Conservation (phyloP, 2,888 invertebrate species). For the Alloplasta piceator region DNA sequence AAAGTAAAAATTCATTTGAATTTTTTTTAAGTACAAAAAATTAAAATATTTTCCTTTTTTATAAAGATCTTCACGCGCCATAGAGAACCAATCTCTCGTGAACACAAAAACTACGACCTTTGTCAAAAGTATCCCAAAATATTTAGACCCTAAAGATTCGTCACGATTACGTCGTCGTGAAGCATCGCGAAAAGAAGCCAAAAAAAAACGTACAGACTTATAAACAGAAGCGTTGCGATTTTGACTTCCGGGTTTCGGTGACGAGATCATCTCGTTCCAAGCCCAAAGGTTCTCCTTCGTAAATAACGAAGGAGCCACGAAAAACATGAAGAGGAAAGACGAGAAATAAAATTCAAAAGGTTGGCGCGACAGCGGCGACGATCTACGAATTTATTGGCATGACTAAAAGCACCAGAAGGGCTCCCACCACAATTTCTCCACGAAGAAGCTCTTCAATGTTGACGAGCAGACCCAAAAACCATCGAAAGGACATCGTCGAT, state of each 20-base stretch:
- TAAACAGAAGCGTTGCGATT: slow-evolving; percentile 21
- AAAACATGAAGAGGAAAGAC: slow-evolving; percentile 15
- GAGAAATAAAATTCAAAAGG: too few species aligned
- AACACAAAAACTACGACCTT: neutral
- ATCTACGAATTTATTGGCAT: slow-evolving; percentile 74
- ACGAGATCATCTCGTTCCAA: neutral
- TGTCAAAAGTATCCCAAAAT: slow-evolving; percentile 47
- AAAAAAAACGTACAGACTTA: too few species aligned
- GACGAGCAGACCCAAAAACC: too few species aligned
- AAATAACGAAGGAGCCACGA: neutral
- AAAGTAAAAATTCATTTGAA: neutral
- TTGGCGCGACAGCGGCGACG: slow-evolving; percentile 29
- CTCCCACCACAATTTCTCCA: slow-evolving; percentile 57
- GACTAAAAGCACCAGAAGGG: slow-evolving; percentile 65
- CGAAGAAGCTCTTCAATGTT: neutral
- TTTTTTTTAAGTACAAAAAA: neutral
- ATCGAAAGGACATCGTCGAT: too few species aligned
- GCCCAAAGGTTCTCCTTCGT: neutral
- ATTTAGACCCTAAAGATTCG: slow-evolving; percentile 59
- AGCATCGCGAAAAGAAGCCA: slow-evolving; percentile 10
- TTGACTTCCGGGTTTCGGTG: slow-evolving; percentile 48
- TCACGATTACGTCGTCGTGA: slow-evolving; percentile 29
- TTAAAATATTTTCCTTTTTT: neutral
- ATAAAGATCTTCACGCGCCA: slow-evolving; percentile 21
- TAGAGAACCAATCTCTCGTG: neutral